Evolutionary conservation across 2,797 vertebrate species (phyloP).

Genomic region (Platyrinchus mystaceus): DNA sequence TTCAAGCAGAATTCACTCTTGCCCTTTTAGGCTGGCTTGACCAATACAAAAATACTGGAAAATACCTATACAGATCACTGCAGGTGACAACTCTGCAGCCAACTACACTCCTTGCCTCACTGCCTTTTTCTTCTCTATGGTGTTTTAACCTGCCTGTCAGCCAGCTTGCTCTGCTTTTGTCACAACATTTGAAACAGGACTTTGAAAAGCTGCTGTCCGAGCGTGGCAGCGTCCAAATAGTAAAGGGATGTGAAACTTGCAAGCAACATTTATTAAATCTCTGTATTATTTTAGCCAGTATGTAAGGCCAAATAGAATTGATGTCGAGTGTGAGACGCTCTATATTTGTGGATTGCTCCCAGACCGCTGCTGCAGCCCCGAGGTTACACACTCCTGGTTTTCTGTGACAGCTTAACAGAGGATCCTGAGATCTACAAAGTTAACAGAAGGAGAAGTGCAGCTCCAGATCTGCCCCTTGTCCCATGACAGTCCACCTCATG

Average conservation of each 20-base stretch:
- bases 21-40: neutral
- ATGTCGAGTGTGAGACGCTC: neutral
- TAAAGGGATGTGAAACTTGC: neutral
- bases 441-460: neutral
- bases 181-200: neutral
- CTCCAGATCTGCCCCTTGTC: neutral
- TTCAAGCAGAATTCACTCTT: neutral
- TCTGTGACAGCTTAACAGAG: neutral
- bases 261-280: neutral
- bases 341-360: neutral
- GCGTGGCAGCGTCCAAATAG: neutral
- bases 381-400: neutral
- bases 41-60: neutral
- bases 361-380: neutral
- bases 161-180: neutral
- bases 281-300: neutral
- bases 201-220: neutral
- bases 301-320: neutral
- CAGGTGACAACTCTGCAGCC: neutral
- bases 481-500: fast-evolving
- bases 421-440: neutral
- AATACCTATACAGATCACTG: neutral
- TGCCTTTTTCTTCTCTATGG: neutral
- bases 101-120: neutral
- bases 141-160: neutral